Evolutionary conservation across 1,140 invertebrate genomes (phyloP), one percentile per base, ranked within the genome.

Genomic region (Magallana angulata): DNA sequence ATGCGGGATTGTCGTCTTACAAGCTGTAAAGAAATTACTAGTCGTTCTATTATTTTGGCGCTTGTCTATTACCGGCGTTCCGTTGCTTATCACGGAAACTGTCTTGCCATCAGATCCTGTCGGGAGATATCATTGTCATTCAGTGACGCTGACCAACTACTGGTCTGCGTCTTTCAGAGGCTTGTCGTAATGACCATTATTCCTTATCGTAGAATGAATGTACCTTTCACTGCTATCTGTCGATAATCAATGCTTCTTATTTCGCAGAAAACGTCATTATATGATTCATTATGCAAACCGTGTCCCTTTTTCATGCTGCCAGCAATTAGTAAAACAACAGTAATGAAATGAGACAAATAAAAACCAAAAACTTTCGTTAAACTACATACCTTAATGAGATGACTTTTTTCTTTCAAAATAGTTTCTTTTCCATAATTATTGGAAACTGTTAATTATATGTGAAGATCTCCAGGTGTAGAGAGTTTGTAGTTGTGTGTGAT

Each of bases 1-100:
- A 76, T 76, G 68, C 68, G 24, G 68, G 68, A 76, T 76, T 76
- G 68, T 76, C 68, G 68, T 76, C 68, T 76, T 76, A 76, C 68
- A 76, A 76, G 68, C 68, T 76, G 68, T 76, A 76, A 76, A 76
- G 68, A 76, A 76, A 76, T 76, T 76, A 76, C 68, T 76, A 30
- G 30, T 76, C 68, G 14, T 30, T 76, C 30, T 24, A 76, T 76
- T 76, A 76, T 76, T 76, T 76, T 30, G 68, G 18, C 9, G 68
- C 24, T 30, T 76, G 68, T 76, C 68, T 76, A 76, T 76, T 30
- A 76, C 68, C 1, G 24, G 68, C 68, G 68, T 76, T 76, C 68
- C 68, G 68, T 76, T 30, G 30, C 24, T 76, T 76, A 76, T 76
- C 68, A 36, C 68, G 68, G 68, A 76, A 76, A 76, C 68, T 76